Conservation (phyloP, 2,888 invertebrate genomes). For the Diarsia dahlii region DNA sequence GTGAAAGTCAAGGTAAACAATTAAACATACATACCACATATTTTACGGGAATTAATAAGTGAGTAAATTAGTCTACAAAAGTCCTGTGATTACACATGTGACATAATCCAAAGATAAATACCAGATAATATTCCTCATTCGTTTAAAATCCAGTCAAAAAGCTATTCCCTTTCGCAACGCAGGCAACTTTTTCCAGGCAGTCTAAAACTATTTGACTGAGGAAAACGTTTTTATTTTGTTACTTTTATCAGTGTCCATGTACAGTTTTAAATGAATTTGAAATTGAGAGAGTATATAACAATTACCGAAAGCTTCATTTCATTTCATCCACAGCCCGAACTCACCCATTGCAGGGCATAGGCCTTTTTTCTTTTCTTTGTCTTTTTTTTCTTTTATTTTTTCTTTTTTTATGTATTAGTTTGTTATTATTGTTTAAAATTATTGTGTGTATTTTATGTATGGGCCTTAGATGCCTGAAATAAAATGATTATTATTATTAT, state of each 20-base stretch:
- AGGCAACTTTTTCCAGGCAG: constrained; percentile 41
- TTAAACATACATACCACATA: not conserved
- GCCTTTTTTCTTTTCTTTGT: no score
- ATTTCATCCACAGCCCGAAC: no score
- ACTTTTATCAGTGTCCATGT: constrained; percentile 12
- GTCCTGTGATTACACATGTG: not conserved
- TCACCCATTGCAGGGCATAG: no score
- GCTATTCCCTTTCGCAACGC: constrained; percentile 13
- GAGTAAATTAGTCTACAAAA: not conserved
- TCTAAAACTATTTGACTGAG: constrained; percentile 42
- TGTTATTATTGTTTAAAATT: no score
- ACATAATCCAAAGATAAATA: not conserved
- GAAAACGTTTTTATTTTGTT: constrained; percentile 35
- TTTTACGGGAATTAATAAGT: not conserved
- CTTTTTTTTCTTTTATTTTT: no score
- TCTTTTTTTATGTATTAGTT: no score
- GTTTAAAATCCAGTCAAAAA: constrained; percentile 29
- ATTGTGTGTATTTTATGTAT: no score
- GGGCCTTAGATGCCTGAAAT: no score
- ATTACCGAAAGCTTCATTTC: no score
- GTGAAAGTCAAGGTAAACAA: not conserved
- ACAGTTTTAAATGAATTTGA: not conserved
- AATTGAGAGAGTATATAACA: not conserved
- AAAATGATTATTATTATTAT: no score
- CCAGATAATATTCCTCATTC: constrained; percentile 9